These are phyloP conservation scores for Nezara viridula DNA, from an alignment of 2,888 invertebrate species.

Conservation along the genomic window DNA sequence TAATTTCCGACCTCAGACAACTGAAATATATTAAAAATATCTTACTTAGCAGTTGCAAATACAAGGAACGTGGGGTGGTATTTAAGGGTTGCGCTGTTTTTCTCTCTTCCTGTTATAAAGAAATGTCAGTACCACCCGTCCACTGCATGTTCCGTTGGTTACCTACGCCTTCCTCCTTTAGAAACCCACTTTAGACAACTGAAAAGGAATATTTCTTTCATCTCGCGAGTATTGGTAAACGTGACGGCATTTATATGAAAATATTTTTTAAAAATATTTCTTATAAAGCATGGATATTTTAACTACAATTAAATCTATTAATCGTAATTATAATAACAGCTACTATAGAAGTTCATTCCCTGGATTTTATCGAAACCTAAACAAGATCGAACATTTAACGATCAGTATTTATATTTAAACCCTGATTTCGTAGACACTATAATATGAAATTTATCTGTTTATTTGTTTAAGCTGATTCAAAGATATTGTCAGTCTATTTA, in stretches of 20 bases:
- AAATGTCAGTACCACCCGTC: not conserved
- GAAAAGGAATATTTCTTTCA: not conserved
- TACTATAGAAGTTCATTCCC: too few relatives aligned
- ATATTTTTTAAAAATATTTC: too few relatives aligned
- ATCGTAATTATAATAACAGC: too few relatives aligned
- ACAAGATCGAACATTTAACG: too few relatives aligned
- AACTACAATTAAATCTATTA: too few relatives aligned
- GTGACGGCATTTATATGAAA: not conserved
- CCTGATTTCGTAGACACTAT: too few relatives aligned
- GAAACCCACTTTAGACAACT: not conserved
- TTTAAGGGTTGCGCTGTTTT: not conserved
- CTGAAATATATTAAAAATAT: constrained; percentile 20
- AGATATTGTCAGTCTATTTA: too few relatives aligned
- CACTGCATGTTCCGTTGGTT: not conserved
- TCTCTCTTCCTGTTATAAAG: not conserved
- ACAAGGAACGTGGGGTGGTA: not conserved
- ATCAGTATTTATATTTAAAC: not conserved
- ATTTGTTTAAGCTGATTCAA: too few relatives aligned
- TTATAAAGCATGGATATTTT: too few relatives aligned
- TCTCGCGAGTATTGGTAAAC: not conserved
- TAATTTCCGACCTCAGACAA: not conserved
- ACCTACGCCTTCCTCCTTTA: not conserved
- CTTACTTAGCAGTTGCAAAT: not conserved
- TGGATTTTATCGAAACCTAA: too few relatives aligned
- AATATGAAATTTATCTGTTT: too few relatives aligned